Conservation (phyloP, 2,797 vertebrate species). For the Peromyscus attwateri region DNA sequence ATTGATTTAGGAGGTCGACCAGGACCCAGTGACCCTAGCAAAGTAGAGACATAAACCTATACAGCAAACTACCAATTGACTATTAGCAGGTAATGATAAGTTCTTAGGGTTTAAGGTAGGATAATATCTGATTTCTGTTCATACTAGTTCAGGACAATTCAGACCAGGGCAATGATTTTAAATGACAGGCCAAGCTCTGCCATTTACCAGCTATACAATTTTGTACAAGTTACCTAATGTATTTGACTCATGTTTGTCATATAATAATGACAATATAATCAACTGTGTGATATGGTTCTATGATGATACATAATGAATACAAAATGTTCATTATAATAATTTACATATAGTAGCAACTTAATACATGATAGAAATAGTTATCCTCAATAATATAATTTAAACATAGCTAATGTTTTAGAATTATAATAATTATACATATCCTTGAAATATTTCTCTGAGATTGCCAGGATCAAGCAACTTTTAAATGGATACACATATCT, state of each 20-base stretch:
- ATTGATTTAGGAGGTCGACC: background rate
- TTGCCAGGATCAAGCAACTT: conserved; percentile 4
- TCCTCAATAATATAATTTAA: conserved; percentile 9
- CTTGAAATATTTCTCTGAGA: conserved; percentile 4
- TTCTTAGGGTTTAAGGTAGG: background rate
- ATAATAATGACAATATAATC: conserved; percentile 42
- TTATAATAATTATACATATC: background rate
- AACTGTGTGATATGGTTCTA: background rate
- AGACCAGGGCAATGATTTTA: background rate
- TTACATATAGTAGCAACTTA: conserved; percentile 38
- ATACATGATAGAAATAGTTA: conserved; percentile 26
- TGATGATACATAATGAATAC: background rate
- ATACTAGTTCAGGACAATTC: conserved; percentile 23
- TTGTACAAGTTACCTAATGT: background rate
- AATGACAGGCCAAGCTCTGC: background rate
- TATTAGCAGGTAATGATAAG: background rate
- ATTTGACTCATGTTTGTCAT: conserved; percentile 6
- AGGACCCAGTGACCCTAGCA: background rate
- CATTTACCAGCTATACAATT: conserved; percentile 30
- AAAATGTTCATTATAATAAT: background rate
- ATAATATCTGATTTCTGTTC: conserved; percentile 1
- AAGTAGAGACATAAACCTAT: background rate
- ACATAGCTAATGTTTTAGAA: conserved; percentile 16
- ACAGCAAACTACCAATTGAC: conserved; percentile 9
- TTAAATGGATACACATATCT: background rate